Evolutionary conservation across 2,113 vertebrate genomes (phyloP).

Genomic region (Melanerpes aurifrons): DNA sequence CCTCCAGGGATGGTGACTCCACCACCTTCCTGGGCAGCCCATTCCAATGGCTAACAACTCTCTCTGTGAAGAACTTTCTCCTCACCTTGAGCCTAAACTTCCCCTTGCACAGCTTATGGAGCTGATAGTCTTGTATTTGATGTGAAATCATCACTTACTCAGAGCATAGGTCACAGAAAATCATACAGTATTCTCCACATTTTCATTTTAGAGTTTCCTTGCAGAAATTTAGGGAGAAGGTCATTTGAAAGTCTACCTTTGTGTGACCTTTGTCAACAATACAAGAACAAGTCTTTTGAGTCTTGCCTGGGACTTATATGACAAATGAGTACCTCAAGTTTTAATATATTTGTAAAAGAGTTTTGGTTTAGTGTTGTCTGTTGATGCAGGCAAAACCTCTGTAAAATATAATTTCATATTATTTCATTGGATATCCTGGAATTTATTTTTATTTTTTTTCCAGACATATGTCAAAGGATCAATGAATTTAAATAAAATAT

Average conservation of each 20-base stretch:
- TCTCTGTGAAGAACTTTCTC: too few species aligned
- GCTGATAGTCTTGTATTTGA: background rate
- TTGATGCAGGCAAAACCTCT: background rate
- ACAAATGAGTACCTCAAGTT: background rate
- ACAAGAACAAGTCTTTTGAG: background rate
- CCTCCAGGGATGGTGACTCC: too few species aligned
- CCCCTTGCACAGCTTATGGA: background rate
- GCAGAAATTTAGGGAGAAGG: background rate
- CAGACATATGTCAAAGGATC: background rate
- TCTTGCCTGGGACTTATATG: background rate
- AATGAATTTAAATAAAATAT: conserved; percentile 37
- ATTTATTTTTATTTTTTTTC: background rate
- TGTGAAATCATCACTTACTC: background rate
- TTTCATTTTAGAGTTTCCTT: background rate
- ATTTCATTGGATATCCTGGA: background rate
- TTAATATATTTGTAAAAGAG: conserved; percentile 5
- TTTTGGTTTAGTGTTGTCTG: background rate
- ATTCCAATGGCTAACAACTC: too few species aligned
- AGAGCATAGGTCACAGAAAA: background rate
- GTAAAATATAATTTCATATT: background rate
- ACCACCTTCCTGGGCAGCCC: too few species aligned
- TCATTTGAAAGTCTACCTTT: conserved; percentile 12
- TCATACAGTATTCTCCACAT: background rate
- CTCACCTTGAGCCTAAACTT: too few species aligned
- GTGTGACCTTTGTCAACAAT: background rate